phyloP scores from a whole-genome alignment of 2,888 invertebrate species.

The Drosophila anceps region DNA sequence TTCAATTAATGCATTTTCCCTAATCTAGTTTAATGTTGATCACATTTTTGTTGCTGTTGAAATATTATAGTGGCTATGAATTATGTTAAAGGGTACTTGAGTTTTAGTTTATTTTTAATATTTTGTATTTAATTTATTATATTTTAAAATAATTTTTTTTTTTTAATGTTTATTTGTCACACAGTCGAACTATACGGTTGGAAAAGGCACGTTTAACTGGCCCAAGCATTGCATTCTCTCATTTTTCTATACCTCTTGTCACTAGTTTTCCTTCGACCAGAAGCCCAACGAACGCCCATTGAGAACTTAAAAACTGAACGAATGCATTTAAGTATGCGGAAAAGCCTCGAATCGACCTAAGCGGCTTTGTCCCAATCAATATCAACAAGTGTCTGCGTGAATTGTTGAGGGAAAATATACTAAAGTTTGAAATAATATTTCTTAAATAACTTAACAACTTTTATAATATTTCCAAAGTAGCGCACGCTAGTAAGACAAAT shows the following conservation, averaged over 20 bases:
- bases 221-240: constrained; percentile 17
- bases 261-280: constrained; percentile 43
- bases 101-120: not conserved
- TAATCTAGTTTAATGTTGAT: not conserved
- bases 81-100: not conserved
- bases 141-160: not conserved
- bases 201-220: constrained; percentile 51
- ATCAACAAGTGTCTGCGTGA: constrained; percentile 9
- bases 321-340: constrained; percentile 19
- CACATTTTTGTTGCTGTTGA: not conserved
- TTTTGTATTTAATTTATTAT: not conserved
- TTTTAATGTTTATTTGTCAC: not conserved
- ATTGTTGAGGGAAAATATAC: not conserved
- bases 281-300: constrained; percentile 69
- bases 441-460: too few relatives aligned
- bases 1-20: not conserved
- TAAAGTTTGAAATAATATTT: not conserved
- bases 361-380: constrained; percentile 25
- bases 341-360: constrained; percentile 16
- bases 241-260: constrained; percentile 60
- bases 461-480: not conserved
- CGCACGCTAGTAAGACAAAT: not conserved
- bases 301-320: constrained; percentile 39
- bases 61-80: not conserved
- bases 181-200: constrained; percentile 40